A percentile compares a stretch with the other conserved stretches of the same genome.
Evolutionary conservation across 2,888 invertebrate species (phyloP).

Genomic region (Ochlodes sylvanus): DNA sequence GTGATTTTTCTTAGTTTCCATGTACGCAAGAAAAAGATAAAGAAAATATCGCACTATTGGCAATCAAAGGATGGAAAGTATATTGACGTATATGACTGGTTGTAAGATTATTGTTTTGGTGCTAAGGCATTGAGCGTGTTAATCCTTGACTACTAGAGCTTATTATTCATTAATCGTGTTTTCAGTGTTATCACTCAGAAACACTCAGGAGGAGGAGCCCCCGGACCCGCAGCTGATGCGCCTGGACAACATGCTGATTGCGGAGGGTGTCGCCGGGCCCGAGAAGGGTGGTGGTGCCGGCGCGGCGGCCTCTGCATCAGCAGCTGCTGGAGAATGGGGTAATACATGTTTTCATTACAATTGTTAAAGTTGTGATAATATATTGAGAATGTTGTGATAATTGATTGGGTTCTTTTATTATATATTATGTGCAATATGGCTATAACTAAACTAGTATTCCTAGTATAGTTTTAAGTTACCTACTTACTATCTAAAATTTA

Average conservation of each 20-base stretch:
- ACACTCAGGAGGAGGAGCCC: conserved; percentile 99
- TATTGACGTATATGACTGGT: no score
- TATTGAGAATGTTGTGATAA: background rate
- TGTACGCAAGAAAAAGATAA: no score
- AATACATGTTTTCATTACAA: conserved; percentile 43
- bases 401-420: no score
- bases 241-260: conserved; percentile 99
- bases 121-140: no score
- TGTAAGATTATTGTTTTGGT: no score
- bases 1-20: no score
- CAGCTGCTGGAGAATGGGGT: conserved; percentile 90
- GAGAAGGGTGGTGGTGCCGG: conserved; percentile 96
- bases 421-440: no score
- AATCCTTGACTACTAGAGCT: background rate
- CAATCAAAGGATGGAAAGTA: no score
- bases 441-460: no score
- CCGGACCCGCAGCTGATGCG: conserved; percentile 99
- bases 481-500: no score
- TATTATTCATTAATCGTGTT: conserved; percentile 38
- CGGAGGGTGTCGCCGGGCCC: conserved; percentile 98
- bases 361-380: background rate
- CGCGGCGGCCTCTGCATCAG: conserved; percentile 95
- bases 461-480: no score
- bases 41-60: no score
- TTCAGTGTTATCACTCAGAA: conserved; percentile 95